These are phyloP conservation scores for Drosophila testacea DNA, from an alignment of 2,888 invertebrate species.

Conservation along the genomic window DNA sequence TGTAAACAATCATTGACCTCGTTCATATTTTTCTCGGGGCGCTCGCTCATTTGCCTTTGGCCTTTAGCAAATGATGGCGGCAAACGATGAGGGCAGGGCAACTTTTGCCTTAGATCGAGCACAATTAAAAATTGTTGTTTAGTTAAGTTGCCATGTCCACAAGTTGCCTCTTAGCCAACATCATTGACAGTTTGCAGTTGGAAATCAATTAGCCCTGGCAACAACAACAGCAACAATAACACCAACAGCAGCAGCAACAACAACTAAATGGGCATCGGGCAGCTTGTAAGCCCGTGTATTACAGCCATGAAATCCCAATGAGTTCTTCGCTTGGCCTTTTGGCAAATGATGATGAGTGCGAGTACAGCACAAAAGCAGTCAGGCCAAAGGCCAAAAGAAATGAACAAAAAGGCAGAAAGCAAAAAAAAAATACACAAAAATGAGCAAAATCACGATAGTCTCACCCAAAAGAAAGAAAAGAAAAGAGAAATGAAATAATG, in stretches of 20 bases:
- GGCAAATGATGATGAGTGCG: constrained; percentile 59
- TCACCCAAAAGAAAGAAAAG: constrained; percentile 26
- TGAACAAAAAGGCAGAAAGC: constrained; percentile 4
- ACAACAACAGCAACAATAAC: constrained; percentile 1
- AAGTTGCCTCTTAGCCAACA: constrained; percentile 36
- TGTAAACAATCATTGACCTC: constrained; percentile 81
- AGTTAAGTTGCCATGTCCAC: constrained; percentile 49
- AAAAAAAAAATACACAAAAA: constrained; percentile 9
- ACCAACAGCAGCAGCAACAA: background rate
- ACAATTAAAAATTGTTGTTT: constrained; percentile 78
- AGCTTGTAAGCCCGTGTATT: constrained; percentile 35
- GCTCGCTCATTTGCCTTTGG: constrained; percentile 74
- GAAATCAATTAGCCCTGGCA: constrained; percentile 65
- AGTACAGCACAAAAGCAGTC: constrained; percentile 49
- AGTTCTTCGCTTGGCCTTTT: constrained; percentile 43
- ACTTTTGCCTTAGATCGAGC: constrained; percentile 34
- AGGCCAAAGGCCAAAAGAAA: constrained; percentile 52
- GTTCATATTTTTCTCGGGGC: constrained; percentile 74
- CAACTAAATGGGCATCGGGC: constrained; percentile 1
- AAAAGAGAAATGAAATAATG: constrained; percentile 23
- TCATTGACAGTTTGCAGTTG: constrained; percentile 48
- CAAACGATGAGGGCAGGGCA: constrained; percentile 24
- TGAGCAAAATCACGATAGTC: constrained; percentile 58
- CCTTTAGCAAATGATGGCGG: constrained; percentile 27
- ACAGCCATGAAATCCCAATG: constrained; percentile 49